Evolutionary conservation across 2,888 invertebrate genomes (phyloP).

Genomic region (Drosophila ochracea): DNA sequence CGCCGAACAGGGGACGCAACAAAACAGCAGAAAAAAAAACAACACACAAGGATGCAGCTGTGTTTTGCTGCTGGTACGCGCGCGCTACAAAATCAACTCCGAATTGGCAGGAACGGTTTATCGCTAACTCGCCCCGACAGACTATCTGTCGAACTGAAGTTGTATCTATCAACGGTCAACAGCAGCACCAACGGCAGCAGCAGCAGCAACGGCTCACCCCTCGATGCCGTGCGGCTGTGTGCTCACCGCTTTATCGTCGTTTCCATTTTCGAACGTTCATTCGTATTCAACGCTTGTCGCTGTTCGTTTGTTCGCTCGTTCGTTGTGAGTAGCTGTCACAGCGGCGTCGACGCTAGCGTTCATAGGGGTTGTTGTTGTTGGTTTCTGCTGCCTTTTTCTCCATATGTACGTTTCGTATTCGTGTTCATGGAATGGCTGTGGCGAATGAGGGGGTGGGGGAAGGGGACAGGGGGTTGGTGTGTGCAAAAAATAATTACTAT

Average conservation of each 20-base stretch:
- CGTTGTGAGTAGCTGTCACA: slow-evolving; percentile 25
- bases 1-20: slow-evolving; percentile 40
- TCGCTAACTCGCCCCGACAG: slow-evolving; percentile 43
- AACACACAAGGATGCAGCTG: slow-evolving; percentile 44
- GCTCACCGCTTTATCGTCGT: slow-evolving; percentile 64
- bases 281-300: slow-evolving; percentile 67
- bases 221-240: slow-evolving; percentile 51
- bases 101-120: slow-evolving; percentile 40
- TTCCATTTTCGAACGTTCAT: slow-evolving; percentile 62
- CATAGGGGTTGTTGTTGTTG: slow-evolving; percentile 46
- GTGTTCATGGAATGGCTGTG: not conserved
- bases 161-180: slow-evolving; percentile 38
- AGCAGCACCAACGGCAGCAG: slow-evolving; percentile 10
- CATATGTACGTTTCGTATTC: not conserved
- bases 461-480: not conserved
- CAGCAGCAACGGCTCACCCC: slow-evolving; percentile 41
- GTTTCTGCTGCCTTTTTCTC: not conserved
- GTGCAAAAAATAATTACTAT: slow-evolving; percentile 39
- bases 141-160: slow-evolving; percentile 45
- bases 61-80: slow-evolving; percentile 7
- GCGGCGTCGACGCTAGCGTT: slow-evolving; percentile 44
- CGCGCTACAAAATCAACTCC: slow-evolving; percentile 35
- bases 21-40: slow-evolving; percentile 14
- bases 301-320: slow-evolving; percentile 26
- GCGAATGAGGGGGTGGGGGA: rapidly evolving